These are phyloP conservation scores for Blennius ocellaris DNA, from an alignment of 2,113 vertebrate genomes.

Conservation along the genomic window DNA sequence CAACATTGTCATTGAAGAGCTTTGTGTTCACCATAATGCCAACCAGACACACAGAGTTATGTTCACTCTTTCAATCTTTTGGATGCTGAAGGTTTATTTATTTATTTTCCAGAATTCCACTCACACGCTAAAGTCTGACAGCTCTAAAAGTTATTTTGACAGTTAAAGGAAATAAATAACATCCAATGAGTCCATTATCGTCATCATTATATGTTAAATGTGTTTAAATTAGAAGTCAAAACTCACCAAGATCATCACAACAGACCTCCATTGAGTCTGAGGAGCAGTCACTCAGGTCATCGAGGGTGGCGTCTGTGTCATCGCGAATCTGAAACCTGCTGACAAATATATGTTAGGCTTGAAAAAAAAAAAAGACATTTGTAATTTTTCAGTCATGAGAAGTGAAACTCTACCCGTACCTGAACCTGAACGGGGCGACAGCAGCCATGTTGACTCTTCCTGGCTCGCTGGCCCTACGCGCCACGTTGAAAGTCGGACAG, in stretches of 20 bases:
- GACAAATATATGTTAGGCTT: background rate
- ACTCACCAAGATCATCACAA: slow-evolving; percentile 81
- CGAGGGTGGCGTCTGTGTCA: slow-evolving; percentile 66
- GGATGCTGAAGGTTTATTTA: too few species aligned
- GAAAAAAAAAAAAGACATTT: background rate
- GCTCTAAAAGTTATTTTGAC: too few species aligned
- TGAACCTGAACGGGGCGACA: slow-evolving; percentile 83
- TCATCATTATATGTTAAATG: background rate
- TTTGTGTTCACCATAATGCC: too few species aligned
- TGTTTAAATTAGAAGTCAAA: background rate
- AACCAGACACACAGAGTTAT: too few species aligned
- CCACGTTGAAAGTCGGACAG: slow-evolving; percentile 32
- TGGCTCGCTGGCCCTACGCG: slow-evolving; percentile 62
- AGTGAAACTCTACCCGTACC: slow-evolving; percentile 74
- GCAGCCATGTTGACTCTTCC: slow-evolving; percentile 77
- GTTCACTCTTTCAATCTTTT: too few species aligned
- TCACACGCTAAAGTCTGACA: too few species aligned
- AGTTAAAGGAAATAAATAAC: background rate
- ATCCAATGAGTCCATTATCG: background rate
- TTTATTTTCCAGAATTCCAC: too few species aligned
- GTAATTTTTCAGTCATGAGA: slow-evolving; percentile 15
- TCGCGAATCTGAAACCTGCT: slow-evolving; percentile 76
- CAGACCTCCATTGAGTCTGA: slow-evolving; percentile 84
- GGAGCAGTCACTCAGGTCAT: slow-evolving; percentile 83
- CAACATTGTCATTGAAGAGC: too few species aligned